Evolutionary conservation across 2,888 invertebrate species (phyloP).

Genomic region (Chrysina gloriosa): DNA sequence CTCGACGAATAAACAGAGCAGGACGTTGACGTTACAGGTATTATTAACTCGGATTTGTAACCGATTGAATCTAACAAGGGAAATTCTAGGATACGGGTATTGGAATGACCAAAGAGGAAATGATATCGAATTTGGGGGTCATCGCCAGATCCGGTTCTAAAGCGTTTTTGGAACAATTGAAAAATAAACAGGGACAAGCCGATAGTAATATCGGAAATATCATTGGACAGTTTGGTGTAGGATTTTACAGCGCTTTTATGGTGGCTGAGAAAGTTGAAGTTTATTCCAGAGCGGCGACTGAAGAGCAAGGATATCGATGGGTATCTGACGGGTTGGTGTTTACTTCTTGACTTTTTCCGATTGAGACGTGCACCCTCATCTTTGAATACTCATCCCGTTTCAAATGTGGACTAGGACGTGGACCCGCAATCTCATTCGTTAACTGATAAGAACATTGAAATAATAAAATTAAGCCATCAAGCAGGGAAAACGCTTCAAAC

Average conservation of each 20-base stretch:
- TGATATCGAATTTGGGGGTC: conserved; percentile 91
- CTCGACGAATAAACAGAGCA: conserved; percentile 85
- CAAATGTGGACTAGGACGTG: no score
- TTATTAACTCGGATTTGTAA: neutral
- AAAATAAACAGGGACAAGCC: conserved; percentile 71
- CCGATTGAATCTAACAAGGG: neutral
- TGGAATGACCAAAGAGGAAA: conserved; percentile 94
- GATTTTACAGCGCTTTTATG: conserved; percentile 98
- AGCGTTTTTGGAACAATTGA: conserved; percentile 87
- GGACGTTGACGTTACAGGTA: conserved; percentile 88
- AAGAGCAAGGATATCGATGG: conserved; percentile 86
- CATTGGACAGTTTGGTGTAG: conserved; percentile 98
- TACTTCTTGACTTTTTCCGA: neutral
- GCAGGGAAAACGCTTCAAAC: no score
- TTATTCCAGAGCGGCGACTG: conserved; percentile 79
- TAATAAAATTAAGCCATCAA: no score
- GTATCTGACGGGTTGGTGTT: conserved; percentile 84
- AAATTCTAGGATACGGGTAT: conserved; percentile 84
- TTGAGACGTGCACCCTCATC: no score
- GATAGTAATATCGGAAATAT: conserved; percentile 78
- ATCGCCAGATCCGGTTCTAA: conserved; percentile 97
- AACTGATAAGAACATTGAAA: no score
- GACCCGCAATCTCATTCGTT: no score
- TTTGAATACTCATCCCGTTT: no score
- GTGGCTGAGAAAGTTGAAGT: conserved; percentile 96